Conservation (phyloP, 1,140 invertebrate genomes). For the Cyclargus thomasi region DNA sequence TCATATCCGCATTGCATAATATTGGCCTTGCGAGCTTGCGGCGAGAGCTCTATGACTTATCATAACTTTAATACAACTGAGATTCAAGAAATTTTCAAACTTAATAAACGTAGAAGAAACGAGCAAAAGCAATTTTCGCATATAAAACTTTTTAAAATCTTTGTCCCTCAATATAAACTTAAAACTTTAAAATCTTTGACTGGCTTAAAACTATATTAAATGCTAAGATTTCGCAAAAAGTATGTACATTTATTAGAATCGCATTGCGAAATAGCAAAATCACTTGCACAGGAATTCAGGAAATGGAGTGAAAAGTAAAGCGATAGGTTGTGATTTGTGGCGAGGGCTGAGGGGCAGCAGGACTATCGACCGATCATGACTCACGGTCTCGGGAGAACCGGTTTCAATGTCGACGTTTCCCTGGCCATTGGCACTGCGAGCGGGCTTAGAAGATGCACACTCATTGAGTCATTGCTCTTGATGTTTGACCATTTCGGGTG, state of each 20-base stretch:
- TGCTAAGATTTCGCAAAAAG: no score
- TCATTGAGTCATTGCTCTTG: no score
- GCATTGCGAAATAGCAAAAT: no score
- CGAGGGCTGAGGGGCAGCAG: neutral
- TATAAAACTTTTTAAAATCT: no score
- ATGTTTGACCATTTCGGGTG: no score
- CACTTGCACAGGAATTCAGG: no score
- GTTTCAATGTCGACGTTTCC: slow-evolving; percentile 24
- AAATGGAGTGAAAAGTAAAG: neutral
- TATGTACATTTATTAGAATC: no score
- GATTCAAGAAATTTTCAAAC: neutral
- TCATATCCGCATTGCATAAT: slow-evolving; percentile 10
- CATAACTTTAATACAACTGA: neutral
- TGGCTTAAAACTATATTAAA: no score
- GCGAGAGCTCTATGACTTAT: neutral
- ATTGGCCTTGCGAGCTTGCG: slow-evolving; percentile 1
- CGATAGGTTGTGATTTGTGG: neutral
- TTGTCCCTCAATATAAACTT: no score
- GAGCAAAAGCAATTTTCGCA: no score
- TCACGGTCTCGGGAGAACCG: slow-evolving; percentile 31
- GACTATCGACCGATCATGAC: slow-evolving; percentile 29
- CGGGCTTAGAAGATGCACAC: neutral
- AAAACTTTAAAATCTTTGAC: no score
- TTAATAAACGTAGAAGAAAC: neutral
- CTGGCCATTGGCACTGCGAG: slow-evolving; percentile 17